These are phyloP conservation scores for Lophura nycthemera DNA, from an alignment of 2,113 vertebrate genomes.

Conservation along the genomic window DNA sequence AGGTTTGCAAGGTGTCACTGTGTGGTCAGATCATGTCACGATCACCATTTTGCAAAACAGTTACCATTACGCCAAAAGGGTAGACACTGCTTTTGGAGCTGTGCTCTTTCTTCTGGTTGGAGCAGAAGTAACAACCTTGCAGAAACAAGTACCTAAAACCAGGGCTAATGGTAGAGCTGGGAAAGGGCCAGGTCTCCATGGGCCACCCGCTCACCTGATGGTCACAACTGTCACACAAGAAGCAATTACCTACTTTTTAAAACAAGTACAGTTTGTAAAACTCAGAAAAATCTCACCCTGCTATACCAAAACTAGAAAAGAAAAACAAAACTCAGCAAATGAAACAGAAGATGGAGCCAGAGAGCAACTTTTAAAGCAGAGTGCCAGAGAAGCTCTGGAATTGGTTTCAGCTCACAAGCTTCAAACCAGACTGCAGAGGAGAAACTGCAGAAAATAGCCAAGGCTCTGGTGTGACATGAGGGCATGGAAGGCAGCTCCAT, in stretches of 20 bases:
- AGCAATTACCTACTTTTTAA: neutral
- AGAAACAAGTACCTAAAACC: neutral
- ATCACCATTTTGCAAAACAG: neutral
- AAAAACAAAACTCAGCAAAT: neutral
- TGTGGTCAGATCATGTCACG: neutral
- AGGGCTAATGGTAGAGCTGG: neutral
- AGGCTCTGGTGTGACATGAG: rapidly evolving
- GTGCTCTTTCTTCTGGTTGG: neutral
- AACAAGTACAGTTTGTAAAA: neutral
- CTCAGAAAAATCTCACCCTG: neutral
- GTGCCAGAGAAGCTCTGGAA: neutral
- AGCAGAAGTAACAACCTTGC: neutral
- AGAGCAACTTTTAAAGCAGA: slow-evolving; percentile 60
- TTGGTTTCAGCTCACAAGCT: neutral
- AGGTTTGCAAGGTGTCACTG: neutral
- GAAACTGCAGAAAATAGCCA: neutral
- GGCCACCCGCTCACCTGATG: neutral
- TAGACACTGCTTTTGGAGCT: neutral
- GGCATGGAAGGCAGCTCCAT: neutral
- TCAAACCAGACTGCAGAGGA: neutral
- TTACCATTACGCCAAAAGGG: neutral
- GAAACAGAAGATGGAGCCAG: slow-evolving; percentile 66
- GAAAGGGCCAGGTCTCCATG: neutral
- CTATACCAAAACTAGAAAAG: neutral
- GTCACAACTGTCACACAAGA: neutral